These are phyloP conservation scores for Geophilus truncorum DNA, from an alignment of 2,888 invertebrate genomes.

Conservation along the genomic window DNA sequence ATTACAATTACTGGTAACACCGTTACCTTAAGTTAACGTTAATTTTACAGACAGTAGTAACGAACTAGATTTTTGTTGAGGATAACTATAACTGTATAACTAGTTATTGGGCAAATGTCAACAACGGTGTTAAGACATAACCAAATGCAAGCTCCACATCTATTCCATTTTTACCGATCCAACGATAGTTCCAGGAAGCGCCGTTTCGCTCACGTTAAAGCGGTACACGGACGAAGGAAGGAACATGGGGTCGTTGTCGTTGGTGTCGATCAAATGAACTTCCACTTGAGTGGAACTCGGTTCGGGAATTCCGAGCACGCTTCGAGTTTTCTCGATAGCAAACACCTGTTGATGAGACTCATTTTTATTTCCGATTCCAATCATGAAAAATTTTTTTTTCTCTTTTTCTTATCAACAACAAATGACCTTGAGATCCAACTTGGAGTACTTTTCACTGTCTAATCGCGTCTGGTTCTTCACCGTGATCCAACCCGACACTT, in stretches of 20 bases:
- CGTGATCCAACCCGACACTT: constrained; percentile 76
- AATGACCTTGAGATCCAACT: constrained; percentile 60
- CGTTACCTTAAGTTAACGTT: no score
- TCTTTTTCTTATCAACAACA: no score
- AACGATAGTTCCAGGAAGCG: constrained; percentile 63
- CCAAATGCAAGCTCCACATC: no score
- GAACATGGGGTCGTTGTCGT: constrained; percentile 85
- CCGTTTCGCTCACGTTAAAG: constrained; percentile 64
- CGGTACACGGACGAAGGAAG: constrained; percentile 77
- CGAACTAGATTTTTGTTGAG: no score
- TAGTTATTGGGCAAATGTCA: no score
- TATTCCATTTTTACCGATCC: constrained; percentile 60
- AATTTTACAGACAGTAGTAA: no score
- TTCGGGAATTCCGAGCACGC: constrained; percentile 55
- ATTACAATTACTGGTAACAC: no score
- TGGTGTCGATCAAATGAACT: constrained; percentile 78
- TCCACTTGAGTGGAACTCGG: constrained; percentile 63
- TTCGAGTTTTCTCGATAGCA: constrained; percentile 69
- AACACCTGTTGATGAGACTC: constrained; percentile 53
- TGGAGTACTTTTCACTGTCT: constrained; percentile 70
- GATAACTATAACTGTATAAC: no score
- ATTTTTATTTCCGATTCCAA: background rate
- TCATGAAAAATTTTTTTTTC: background rate
- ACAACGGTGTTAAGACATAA: no score
- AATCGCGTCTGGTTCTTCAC: constrained; percentile 68